These are phyloP conservation scores for Acronicta leporina DNA, from an alignment of 2,888 invertebrate genomes.

Conservation along the genomic window DNA sequence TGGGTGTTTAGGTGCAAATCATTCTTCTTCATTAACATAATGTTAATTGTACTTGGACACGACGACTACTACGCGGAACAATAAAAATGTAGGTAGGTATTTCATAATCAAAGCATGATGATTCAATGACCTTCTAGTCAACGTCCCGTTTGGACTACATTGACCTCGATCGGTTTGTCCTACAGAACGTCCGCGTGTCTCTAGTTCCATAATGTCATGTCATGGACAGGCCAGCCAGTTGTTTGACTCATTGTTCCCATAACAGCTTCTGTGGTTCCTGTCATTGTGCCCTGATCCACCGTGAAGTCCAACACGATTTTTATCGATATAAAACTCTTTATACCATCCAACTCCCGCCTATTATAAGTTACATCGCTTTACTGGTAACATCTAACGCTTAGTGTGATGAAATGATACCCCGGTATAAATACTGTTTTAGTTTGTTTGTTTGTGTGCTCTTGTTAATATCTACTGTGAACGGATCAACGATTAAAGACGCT, in stretches of 20 bases:
- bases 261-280: constrained; percentile 82
- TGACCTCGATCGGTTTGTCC: constrained; percentile 77
- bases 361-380: constrained; percentile 65
- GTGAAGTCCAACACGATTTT: constrained; percentile 82
- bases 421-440: constrained; percentile 65
- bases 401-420: constrained; percentile 78
- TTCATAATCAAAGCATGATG: constrained; percentile 20
- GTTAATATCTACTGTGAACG: constrained; percentile 67
- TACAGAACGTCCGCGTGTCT: constrained; percentile 62
- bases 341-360: constrained; percentile 69
- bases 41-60: no score
- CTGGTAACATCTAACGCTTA: constrained; percentile 60
- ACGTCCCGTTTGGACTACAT: constrained; percentile 69
- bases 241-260: constrained; percentile 76
- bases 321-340: constrained; percentile 83
- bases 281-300: constrained; percentile 84
- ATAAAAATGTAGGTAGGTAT: no score
- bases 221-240: constrained; percentile 76
- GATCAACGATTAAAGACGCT: constrained; percentile 81
- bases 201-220: constrained; percentile 76
- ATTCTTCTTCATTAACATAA: no score
- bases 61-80: no score
- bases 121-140: constrained; percentile 70
- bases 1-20: no score
- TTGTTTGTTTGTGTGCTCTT: constrained; percentile 69